Evolutionary conservation across 2,113 vertebrate species (phyloP).

Genomic region (Penelope pileata): DNA sequence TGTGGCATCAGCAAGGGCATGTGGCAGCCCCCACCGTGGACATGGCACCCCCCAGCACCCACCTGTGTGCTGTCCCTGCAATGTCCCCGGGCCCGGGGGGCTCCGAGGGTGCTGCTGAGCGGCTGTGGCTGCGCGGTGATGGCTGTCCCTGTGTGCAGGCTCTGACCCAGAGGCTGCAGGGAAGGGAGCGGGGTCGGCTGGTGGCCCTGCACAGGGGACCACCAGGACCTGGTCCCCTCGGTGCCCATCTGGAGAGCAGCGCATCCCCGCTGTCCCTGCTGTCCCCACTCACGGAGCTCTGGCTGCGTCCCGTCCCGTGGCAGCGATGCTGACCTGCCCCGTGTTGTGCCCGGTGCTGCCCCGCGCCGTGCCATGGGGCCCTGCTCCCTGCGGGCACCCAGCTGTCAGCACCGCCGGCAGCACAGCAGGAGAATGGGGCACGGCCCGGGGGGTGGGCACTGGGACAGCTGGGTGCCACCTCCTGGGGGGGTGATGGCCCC

Average conservation of each 20-base stretch:
- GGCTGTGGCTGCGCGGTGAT: neutral
- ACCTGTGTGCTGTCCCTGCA: constrained; percentile 75
- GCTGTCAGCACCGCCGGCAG: neutral
- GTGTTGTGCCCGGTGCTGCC: neutral
- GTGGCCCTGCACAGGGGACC: neutral
- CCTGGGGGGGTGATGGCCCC: too few species aligned
- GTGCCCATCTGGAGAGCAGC: too few species aligned
- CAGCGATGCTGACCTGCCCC: constrained; percentile 56
- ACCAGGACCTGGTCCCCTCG: neutral
- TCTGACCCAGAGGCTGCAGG: neutral
- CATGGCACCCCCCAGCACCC: neutral
- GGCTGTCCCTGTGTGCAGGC: neutral
- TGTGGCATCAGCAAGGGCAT: accelerated
- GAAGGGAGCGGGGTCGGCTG: accelerated
- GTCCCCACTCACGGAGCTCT: constrained; percentile 71
- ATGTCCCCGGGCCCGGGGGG: neutral
- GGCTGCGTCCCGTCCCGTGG: constrained; percentile 33
- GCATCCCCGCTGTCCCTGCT: accelerated
- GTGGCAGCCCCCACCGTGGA: too few species aligned
- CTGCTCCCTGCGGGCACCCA: neutral
- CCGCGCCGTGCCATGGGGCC: neutral
- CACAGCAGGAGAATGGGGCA: too few species aligned
- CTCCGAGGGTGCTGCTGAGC: neutral
- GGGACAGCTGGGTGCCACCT: too few species aligned
- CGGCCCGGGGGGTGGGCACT: too few species aligned